Base-by-base conservation (phyloP, 2,888 invertebrate genomes). In the Melitaea athalia region DNA sequence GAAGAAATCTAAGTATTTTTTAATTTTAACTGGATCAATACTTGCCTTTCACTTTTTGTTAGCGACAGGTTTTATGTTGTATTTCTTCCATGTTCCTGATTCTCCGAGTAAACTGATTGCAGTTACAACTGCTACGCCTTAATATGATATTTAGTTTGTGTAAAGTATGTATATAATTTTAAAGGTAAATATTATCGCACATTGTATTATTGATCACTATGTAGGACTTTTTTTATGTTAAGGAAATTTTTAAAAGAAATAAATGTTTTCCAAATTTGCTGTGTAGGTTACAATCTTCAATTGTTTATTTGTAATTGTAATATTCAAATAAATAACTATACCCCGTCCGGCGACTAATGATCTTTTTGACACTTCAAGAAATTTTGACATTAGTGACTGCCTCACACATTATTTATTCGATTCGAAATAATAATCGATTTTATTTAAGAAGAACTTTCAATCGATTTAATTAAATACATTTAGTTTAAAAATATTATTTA, bases 11-110 rank as follows among this genome's bases (percentile, higher is more conserved):
- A 94, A 94, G 85, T 92, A 94, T 59, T 90, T 85, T 68, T 52
- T 88, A 0, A 83, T 92, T 31, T 71, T 92, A 7, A 83, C 84
- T 0, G 91, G 92, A 17, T 94, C 94, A 38, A 96, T 98, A 60
- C 83, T 97, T 61, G 91, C 94, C 17, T 95, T 97, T 72, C 98
- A 99, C 85, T 94, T 97, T 62, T 84, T 97, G 17, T 85, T 99
- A 42, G 98, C 98, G 1, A 94, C 96, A 42, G 97, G 98, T 12
- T 98, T 98, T 82, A 97, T 97, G 96, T 79, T 96, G 69, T 96
- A 95, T 79, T 97, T 97, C 85, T 97, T 97, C 77, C 95, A 96
- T 79, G 94, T 92, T 3, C 94, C 95, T 1, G 81, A 78, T 53
- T 73, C 75, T 15, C 52, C 73, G 2, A 42, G 74, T 5, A 50